phyloP scores from a whole-genome alignment of 2,113 vertebrate genomes.

The Oncorhynchus keta region DNA sequence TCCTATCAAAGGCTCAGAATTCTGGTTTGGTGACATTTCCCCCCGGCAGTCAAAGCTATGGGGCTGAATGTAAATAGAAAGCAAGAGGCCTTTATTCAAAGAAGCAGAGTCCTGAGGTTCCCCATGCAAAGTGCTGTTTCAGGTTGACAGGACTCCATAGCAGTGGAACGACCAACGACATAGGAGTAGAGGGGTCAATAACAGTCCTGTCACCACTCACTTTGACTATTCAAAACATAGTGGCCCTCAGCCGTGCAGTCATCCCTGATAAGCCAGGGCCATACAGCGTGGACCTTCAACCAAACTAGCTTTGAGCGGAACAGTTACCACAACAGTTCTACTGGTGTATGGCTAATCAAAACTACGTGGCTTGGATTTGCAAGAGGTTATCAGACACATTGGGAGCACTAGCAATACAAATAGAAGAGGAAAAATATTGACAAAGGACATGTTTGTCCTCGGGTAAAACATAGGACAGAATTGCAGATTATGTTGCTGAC shows the following conservation, averaged over 20 bases:
- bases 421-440: neutral
- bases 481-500: neutral
- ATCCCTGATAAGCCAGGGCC: conserved; percentile 2
- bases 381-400: neutral
- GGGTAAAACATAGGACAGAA: neutral
- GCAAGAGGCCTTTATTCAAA: neutral
- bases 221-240: conserved; percentile 72
- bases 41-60: conserved; percentile 43
- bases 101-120: neutral
- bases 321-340: neutral
- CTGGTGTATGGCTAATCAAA: neutral
- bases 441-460: neutral
- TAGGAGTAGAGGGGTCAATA: conserved; percentile 31
- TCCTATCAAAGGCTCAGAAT: conserved; percentile 18
- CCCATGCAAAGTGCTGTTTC: neutral
- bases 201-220: conserved; percentile 20
- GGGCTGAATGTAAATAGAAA: neutral
- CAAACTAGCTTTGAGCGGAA: conserved; percentile 14
- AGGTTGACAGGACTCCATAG: neutral
- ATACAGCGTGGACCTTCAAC: conserved; percentile 1
- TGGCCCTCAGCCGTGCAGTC: conserved; percentile 5
- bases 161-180: neutral
- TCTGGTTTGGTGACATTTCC: conserved; percentile 56
- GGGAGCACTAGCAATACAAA: neutral
- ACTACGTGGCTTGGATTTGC: too few relatives aligned